Conservation (phyloP, 2,113 vertebrate species). For the Eurystomus gularis region DNA sequence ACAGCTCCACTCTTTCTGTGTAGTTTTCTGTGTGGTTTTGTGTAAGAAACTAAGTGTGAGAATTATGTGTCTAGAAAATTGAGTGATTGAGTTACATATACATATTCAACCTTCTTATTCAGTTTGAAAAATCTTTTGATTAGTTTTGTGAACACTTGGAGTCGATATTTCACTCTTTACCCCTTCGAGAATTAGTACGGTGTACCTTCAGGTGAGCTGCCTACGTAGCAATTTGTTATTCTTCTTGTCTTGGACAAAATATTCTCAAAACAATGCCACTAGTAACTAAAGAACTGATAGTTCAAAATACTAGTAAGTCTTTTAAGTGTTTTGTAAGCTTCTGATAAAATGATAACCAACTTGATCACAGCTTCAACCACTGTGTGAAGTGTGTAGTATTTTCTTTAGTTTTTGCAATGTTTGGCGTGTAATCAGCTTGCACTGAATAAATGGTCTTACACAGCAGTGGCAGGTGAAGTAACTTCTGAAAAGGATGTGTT, state of each 20-base stretch:
- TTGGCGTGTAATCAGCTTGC: neutral
- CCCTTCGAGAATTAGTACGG: neutral
- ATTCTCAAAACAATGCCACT: neutral
- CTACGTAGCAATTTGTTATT: neutral
- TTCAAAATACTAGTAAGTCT: neutral
- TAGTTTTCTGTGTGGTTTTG: too few species aligned
- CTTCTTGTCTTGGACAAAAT: neutral
- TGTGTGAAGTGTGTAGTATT: neutral
- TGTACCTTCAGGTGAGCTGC: neutral
- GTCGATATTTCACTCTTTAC: neutral
- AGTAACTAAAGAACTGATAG: neutral
- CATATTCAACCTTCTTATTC: neutral
- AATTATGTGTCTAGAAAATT: neutral
- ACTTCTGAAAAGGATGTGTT: neutral
- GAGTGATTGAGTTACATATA: neutral
- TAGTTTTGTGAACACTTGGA: neutral
- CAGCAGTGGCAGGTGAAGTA: neutral
- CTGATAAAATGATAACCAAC: neutral
- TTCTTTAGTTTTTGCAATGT: neutral
- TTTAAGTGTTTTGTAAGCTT: neutral
- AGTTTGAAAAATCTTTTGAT: neutral
- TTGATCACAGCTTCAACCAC: neutral
- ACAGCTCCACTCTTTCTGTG: neutral
- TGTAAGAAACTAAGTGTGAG: neutral
- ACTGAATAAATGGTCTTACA: neutral